Evolutionary conservation across 1,140 invertebrate species (phyloP).

Genomic region (Sogatella furcifera): DNA sequence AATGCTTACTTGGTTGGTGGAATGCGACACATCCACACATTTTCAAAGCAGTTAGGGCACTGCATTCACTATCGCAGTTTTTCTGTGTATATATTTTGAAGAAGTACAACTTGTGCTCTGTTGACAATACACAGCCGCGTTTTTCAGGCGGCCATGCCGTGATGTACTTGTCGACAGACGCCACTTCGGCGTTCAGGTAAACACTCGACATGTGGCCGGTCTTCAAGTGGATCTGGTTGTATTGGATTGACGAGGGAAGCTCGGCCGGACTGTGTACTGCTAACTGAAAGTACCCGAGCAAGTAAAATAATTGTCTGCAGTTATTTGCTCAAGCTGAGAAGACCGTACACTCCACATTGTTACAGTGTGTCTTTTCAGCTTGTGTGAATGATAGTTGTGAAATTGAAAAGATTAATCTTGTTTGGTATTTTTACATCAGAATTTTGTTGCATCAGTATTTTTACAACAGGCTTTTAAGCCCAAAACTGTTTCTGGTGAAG

Average conservation of each 20-base stretch:
- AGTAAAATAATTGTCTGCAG: no score
- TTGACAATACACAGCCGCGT: conserved; percentile 42
- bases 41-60: conserved; percentile 22
- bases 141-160: conserved; percentile 16
- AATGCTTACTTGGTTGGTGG: conserved; percentile 1
- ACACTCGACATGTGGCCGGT: background rate
- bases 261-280: conserved; percentile 13
- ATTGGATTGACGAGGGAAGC: background rate
- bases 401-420: no score
- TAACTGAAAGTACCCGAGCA: background rate
- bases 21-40: conserved; percentile 8
- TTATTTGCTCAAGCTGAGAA: no score
- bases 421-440: no score
- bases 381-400: no score
- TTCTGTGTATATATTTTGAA: conserved; percentile 39
- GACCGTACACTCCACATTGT: no score
- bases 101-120: conserved; percentile 45
- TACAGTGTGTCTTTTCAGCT: no score
- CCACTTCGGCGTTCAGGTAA: background rate
- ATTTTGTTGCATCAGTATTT: no score
- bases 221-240: background rate
- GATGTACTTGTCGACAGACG: conserved; percentile 5
- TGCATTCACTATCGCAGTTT: conserved; percentile 34
- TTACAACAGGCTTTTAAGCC: no score
- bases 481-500: no score